phyloP scores from a whole-genome alignment of 2,888 invertebrate genomes.

The Leptogaster cylindrica region DNA sequence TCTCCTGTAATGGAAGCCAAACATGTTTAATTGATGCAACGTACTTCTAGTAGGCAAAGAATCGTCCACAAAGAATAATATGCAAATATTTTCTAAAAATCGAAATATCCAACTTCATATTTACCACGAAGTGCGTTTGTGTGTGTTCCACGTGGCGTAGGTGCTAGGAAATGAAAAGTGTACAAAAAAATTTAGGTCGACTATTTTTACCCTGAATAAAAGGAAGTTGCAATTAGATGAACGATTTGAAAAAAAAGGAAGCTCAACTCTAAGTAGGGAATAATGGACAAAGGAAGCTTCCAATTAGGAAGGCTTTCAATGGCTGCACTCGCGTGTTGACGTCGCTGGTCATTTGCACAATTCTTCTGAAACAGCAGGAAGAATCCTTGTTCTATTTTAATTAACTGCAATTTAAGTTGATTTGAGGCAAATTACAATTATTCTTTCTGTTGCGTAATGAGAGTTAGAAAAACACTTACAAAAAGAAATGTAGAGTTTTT shows the following conservation, averaged over 20 bases:
- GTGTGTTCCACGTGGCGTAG: not conserved
- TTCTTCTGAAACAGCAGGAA: not conserved
- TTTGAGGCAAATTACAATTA: too few relatives aligned
- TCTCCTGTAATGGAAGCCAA: too few relatives aligned
- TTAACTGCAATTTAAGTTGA: not conserved
- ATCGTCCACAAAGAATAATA: too few relatives aligned
- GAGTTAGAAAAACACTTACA: too few relatives aligned
- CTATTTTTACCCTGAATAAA: not conserved
- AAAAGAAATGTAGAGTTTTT: too few relatives aligned
- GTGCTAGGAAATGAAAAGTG: not conserved
- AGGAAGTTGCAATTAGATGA: conserved; percentile 2
- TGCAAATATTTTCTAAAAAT: too few relatives aligned
- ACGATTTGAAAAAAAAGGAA: not conserved
- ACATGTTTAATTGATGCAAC: too few relatives aligned
- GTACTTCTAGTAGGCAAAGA: too few relatives aligned
- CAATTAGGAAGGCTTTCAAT: not conserved
- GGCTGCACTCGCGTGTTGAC: not conserved
- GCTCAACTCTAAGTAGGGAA: too few relatives aligned
- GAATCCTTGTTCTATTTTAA: not conserved
- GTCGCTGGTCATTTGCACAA: not conserved
- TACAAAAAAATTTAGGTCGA: not conserved
- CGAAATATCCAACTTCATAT: not conserved
- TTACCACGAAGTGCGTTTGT: not conserved
- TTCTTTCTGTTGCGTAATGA: too few relatives aligned
- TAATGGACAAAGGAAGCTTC: not conserved